phyloP scores from a whole-genome alignment of 2,797 vertebrate species.

The Crypturellus tataupa region DNA sequence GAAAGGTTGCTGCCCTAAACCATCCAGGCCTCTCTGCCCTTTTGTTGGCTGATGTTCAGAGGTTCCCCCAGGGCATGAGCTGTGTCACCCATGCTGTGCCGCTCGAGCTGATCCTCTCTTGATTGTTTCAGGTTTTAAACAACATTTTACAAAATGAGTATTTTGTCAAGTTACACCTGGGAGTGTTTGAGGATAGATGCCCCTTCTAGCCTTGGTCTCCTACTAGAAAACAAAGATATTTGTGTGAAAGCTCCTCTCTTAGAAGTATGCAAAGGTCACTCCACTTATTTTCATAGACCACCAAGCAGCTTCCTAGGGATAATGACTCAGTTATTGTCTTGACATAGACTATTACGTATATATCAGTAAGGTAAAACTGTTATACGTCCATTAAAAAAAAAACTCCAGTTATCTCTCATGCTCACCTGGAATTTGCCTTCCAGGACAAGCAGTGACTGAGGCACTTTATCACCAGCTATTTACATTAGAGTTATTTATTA shows the following conservation, averaged over 20 bases:
- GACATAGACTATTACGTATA: background rate
- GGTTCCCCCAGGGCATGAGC: background rate
- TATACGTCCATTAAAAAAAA: conserved; percentile 32
- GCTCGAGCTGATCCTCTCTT: background rate
- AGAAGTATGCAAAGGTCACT: background rate
- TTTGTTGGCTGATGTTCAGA: background rate
- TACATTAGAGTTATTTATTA: background rate
- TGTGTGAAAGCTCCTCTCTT: background rate
- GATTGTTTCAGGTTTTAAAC: background rate
- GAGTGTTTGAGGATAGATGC: background rate
- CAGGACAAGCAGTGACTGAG: conserved; percentile 10
- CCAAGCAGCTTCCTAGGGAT: background rate
- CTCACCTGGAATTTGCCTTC: background rate
- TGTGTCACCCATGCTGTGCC: background rate
- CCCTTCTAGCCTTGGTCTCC: background rate
- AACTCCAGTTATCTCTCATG: background rate
- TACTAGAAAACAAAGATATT: background rate
- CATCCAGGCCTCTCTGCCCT: background rate
- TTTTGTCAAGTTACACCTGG: background rate
- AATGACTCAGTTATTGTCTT: background rate
- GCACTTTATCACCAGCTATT: conserved; percentile 21
- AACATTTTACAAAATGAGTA: background rate
- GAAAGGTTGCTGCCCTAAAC: background rate
- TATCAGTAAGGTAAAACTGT: background rate
- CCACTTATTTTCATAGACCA: background rate